Evolutionary conservation across 2,113 vertebrate genomes (phyloP).

Genomic region (Thomomys bottae): DNA sequence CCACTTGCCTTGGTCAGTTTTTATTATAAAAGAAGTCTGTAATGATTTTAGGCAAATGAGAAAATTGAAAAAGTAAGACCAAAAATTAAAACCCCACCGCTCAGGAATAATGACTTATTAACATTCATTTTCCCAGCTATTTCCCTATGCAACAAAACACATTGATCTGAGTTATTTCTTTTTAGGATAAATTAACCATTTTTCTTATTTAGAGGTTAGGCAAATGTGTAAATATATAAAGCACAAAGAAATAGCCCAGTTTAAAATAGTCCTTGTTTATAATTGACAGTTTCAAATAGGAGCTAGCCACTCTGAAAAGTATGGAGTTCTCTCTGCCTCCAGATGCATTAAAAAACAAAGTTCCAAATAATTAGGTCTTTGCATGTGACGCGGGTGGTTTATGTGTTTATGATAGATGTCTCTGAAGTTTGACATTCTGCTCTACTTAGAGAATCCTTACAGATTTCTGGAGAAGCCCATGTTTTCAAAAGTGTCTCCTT

Average conservation of each 20-base stretch:
- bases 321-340: background rate
- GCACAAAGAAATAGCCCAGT: background rate
- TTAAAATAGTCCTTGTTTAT: background rate
- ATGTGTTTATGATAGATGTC: background rate
- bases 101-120: background rate
- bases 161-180: background rate
- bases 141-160: background rate
- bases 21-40: background rate
- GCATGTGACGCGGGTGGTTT: background rate
- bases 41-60: background rate
- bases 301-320: background rate
- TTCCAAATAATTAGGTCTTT: background rate
- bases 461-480: background rate
- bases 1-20: background rate
- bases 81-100: background rate
- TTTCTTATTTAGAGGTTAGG: background rate
- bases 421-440: background rate
- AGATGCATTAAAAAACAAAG: background rate
- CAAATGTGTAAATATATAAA: background rate
- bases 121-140: background rate
- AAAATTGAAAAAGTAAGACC: background rate
- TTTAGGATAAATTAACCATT: conserved; percentile 1
- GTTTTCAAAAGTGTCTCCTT: background rate
- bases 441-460: background rate
- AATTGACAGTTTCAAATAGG: background rate